A percentile compares a stretch with the other conserved stretches of the same genome.
Conservation (phyloP, 2,797 vertebrate species). For the Chloroceryle amazona region DNA sequence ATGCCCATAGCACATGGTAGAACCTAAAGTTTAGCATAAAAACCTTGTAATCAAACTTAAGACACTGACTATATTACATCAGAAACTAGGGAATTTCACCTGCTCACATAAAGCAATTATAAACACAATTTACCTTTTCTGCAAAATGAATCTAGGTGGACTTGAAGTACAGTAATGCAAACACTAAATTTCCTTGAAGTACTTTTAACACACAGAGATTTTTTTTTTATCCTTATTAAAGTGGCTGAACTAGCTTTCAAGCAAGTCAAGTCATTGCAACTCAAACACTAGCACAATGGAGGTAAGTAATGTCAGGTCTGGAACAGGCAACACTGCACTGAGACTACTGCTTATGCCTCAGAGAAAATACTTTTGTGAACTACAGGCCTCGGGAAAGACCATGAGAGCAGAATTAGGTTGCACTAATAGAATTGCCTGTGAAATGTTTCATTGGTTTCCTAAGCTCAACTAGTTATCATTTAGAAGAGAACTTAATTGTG, state of each 20-base stretch:
- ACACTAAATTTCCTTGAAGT: not conserved
- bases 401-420: not conserved
- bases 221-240: not conserved
- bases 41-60: not conserved
- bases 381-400: not conserved
- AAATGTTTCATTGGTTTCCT: not conserved
- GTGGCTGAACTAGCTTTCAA: not conserved
- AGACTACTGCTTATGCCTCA: not conserved
- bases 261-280: not conserved
- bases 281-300: not conserved
- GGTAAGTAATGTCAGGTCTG: not conserved
- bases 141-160: not conserved
- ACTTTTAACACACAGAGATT: not conserved
- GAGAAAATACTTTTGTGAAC: not conserved
- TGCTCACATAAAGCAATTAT: not conserved
- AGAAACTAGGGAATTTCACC: not conserved
- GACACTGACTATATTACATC: too few species aligned
- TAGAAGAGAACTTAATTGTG: not conserved
- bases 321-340: not conserved
- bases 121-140: not conserved
- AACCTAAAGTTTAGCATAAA: not conserved
- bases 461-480: not conserved
- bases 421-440: not conserved
- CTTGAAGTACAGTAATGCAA: not conserved
- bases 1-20: rapidly evolving